phyloP scores from a whole-genome alignment of 2,113 vertebrate species.

The Peromyscus californicus region DNA sequence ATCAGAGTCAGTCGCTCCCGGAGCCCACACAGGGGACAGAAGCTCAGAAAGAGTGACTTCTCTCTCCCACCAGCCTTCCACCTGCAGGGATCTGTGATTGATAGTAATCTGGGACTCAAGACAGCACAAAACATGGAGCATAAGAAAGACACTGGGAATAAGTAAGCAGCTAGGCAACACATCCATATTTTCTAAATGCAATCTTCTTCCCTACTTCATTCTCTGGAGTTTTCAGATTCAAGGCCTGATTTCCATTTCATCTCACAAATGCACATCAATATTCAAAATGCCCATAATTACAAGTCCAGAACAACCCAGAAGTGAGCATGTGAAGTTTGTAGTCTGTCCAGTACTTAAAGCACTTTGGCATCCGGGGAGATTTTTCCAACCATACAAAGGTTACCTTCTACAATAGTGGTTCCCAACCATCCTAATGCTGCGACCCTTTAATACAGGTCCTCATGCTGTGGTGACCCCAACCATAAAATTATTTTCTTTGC shows the following conservation, averaged over 20 bases:
- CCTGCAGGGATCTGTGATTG: neutral
- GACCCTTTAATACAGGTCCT: neutral
- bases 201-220: neutral
- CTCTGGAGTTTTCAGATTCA: conserved; percentile 10
- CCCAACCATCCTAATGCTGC: neutral
- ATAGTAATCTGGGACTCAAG: neutral
- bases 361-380: neutral
- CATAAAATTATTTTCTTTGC: neutral
- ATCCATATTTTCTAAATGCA: neutral
- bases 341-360: neutral
- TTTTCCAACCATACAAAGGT: neutral
- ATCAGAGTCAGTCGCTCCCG: neutral
- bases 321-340: neutral
- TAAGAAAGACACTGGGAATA: neutral
- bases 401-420: neutral
- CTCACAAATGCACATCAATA: neutral
- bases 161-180: neutral
- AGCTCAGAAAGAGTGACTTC: neutral
- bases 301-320: neutral
- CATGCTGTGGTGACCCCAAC: neutral
- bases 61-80: neutral
- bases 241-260: neutral
- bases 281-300: neutral
- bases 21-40: neutral
- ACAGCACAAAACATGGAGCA: neutral